These are phyloP conservation scores for Acanthochromis polyacanthus DNA, from an alignment of 2,113 vertebrate genomes.

Conservation along the genomic window DNA sequence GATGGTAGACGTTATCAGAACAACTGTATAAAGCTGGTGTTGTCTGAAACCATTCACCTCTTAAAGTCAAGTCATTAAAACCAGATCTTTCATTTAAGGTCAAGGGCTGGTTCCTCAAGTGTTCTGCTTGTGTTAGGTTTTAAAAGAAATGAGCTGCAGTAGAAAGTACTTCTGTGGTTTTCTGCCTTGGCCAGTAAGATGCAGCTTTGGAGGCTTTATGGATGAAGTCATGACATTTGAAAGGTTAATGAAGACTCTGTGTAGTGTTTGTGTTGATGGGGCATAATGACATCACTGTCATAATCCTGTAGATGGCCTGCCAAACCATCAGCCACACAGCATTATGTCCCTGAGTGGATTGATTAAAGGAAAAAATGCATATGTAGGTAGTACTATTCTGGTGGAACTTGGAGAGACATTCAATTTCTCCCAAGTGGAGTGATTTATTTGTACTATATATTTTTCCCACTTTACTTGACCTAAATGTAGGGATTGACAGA, in stretches of 20 bases:
- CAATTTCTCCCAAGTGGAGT: neutral
- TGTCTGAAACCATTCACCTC: neutral
- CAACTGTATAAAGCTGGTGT: neutral
- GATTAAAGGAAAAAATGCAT: neutral
- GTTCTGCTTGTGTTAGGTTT: no score
- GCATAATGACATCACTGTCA: slow-evolving; percentile 9
- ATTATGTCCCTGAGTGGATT: slow-evolving; percentile 6
- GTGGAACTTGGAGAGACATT: neutral
- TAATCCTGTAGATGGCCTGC: neutral
- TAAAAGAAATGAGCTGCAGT: no score
- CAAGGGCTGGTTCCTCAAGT: no score
- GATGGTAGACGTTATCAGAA: neutral
- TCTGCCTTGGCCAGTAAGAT: no score
- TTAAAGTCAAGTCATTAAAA: no score
- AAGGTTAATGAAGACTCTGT: slow-evolving; percentile 31
- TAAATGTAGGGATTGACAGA: no score
- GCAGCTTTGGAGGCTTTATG: neutral
- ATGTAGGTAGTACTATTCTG: neutral
- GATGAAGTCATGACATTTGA: slow-evolving; percentile 41
- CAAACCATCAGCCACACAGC: neutral
- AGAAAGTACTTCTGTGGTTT: no score
- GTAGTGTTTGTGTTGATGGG: slow-evolving; percentile 23
- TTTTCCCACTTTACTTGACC: no score
- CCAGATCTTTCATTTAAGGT: no score
- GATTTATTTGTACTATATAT: neutral